Conservation (phyloP, 1,140 invertebrate species). For the Aphis craccivora region DNA sequence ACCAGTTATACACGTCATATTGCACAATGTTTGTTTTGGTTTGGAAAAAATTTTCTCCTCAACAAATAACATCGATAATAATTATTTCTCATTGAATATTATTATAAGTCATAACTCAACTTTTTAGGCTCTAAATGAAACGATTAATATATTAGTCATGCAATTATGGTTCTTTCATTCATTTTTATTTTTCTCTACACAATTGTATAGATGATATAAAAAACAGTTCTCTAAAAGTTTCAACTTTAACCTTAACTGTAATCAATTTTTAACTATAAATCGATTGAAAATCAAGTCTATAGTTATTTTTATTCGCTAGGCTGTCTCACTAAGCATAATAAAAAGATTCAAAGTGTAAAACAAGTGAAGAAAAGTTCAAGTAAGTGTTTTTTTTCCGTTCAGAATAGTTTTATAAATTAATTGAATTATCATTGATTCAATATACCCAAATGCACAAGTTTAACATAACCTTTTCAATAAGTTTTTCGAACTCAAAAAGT, state of each 20-base stretch:
- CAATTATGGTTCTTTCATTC: background rate
- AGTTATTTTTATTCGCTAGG: background rate
- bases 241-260: background rate
- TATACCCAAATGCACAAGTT: background rate
- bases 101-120: background rate
- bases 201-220: background rate
- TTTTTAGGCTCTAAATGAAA: background rate
- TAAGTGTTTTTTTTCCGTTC: background rate
- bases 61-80: background rate
- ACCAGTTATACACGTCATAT: background rate
- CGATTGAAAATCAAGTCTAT: background rate
- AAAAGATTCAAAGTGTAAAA: background rate
- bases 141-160: background rate
- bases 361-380: background rate
- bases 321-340: background rate
- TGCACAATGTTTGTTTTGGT: slow-evolving; percentile 2
- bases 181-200: background rate
- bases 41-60: background rate
- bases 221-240: background rate
- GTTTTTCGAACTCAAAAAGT: background rate
- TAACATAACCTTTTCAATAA: background rate
- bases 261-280: background rate
- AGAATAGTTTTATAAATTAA: background rate
- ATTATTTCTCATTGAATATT: background rate
- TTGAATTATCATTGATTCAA: background rate